A percentile compares a stretch with the other conserved stretches of the same genome.
Evolutionary conservation across 2,888 invertebrate species (phyloP).

Genomic region (Dynastes maya): DNA sequence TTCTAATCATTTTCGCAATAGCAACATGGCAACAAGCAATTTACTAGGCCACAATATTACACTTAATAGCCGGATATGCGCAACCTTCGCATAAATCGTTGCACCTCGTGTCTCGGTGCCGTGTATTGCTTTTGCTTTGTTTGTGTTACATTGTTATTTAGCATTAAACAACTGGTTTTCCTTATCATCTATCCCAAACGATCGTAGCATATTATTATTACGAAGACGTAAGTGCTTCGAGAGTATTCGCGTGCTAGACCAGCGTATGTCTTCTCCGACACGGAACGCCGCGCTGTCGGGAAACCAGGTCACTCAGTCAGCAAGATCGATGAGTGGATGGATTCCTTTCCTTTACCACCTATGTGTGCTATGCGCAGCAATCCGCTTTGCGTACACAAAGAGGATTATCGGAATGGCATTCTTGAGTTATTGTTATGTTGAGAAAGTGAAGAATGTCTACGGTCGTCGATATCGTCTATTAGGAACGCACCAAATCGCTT

Average conservation of each 20-base stretch:
- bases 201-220: conserved; percentile 5
- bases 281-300: conserved; percentile 21
- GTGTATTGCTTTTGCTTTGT: background rate
- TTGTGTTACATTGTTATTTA: conserved; percentile 27
- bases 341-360: conserved; percentile 7
- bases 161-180: conserved; percentile 12
- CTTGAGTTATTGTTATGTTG: conserved; percentile 1
- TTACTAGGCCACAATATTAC: background rate
- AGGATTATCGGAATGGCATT: conserved; percentile 2
- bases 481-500: too few relatives aligned
- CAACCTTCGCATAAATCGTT: conserved; percentile 22
- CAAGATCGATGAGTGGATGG: conserved; percentile 14
- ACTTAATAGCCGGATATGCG: conserved; percentile 26
- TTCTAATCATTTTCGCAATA: conserved; percentile 6
- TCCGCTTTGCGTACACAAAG: conserved; percentile 4
- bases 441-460: conserved; percentile 9
- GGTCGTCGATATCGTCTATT: too few relatives aligned
- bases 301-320: conserved; percentile 40
- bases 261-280: conserved; percentile 26
- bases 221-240: conserved; percentile 18
- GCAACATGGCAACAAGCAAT: background rate
- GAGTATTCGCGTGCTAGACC: conserved; percentile 22
- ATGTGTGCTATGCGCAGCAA: conserved; percentile 6
- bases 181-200: conserved; percentile 14
- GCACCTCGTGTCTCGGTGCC: conserved; percentile 7